Conservation (phyloP, 1,140 invertebrate genomes). For the Bemisia tabaci region DNA sequence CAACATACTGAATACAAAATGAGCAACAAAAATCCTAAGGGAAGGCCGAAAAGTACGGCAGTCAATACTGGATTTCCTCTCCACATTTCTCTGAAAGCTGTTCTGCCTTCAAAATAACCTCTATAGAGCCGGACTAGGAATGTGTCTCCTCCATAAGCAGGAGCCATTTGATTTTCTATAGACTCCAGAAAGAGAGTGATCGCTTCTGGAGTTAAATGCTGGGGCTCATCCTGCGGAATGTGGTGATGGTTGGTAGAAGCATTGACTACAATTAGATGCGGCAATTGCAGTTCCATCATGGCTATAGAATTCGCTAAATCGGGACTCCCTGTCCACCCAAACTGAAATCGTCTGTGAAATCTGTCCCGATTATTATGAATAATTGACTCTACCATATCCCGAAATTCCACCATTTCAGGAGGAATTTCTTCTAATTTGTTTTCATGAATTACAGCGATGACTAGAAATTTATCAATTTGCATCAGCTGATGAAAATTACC, state of each 20-base stretch:
- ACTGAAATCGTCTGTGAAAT: slow-evolving; percentile 74
- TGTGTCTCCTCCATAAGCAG: slow-evolving; percentile 61
- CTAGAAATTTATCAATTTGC: slow-evolving; percentile 71
- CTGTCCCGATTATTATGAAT: slow-evolving; percentile 60
- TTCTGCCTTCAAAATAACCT: slow-evolving; percentile 59
- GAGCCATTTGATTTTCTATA: slow-evolving; percentile 54
- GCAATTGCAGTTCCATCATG: slow-evolving; percentile 65
- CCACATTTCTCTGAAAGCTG: slow-evolving; percentile 70
- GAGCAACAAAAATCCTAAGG: slow-evolving; percentile 77
- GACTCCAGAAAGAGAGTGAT: slow-evolving; percentile 61
- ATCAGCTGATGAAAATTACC: slow-evolving; percentile 72
- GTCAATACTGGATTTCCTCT: slow-evolving; percentile 78
- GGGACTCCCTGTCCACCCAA: slow-evolving; percentile 75
- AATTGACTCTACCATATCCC: slow-evolving; percentile 70
- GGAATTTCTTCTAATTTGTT: slow-evolving; percentile 70
- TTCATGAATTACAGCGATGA: slow-evolving; percentile 74
- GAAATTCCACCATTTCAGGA: slow-evolving; percentile 65
- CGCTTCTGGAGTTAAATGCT: slow-evolving; percentile 61
- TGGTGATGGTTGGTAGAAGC: slow-evolving; percentile 81
- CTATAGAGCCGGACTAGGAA: slow-evolving; percentile 55
- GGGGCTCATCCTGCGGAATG: slow-evolving; percentile 68
- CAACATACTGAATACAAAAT: slow-evolving; percentile 91
- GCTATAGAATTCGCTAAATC: slow-evolving; percentile 82
- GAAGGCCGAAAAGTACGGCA: slow-evolving; percentile 72
- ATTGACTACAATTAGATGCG: slow-evolving; percentile 79